Conservation (phyloP, 1,140 invertebrate species). For the Nymphalis io region DNA sequence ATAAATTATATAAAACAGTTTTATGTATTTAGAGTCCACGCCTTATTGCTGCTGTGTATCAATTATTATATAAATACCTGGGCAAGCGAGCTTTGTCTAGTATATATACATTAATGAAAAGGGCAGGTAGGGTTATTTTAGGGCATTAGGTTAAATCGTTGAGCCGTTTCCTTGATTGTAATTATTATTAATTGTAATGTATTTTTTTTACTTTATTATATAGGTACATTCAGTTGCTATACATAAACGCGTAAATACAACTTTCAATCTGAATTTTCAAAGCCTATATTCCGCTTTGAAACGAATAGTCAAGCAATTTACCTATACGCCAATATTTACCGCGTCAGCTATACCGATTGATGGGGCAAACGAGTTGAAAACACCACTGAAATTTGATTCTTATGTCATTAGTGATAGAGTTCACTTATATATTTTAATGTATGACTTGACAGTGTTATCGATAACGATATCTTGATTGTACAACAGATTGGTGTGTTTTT, state of each 20-base stretch:
- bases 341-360: slow-evolving; percentile 24
- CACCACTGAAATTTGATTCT: neutral
- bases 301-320: slow-evolving; percentile 45
- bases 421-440: neutral
- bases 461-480: neutral
- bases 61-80: too few species aligned
- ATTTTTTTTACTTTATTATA: too few species aligned
- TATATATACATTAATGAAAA: too few species aligned
- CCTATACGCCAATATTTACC: slow-evolving; percentile 46
- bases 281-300: slow-evolving; percentile 5
- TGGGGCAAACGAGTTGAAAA: neutral
- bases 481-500: neutral
- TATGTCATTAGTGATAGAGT: neutral
- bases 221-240: too few species aligned
- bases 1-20: too few species aligned
- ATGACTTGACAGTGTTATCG: neutral
- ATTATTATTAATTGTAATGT: too few species aligned
- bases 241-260: neutral
- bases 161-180: too few species aligned
- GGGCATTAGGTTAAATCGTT: too few species aligned
- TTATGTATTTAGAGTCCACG: too few species aligned
- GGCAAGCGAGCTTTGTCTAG: too few species aligned
- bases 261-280: neutral
- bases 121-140: too few species aligned
- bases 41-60: too few species aligned